These are phyloP conservation scores for Mormyrops attenuatus DNA, from an alignment of 2,797 vertebrate species.

Conservation along the genomic window DNA sequence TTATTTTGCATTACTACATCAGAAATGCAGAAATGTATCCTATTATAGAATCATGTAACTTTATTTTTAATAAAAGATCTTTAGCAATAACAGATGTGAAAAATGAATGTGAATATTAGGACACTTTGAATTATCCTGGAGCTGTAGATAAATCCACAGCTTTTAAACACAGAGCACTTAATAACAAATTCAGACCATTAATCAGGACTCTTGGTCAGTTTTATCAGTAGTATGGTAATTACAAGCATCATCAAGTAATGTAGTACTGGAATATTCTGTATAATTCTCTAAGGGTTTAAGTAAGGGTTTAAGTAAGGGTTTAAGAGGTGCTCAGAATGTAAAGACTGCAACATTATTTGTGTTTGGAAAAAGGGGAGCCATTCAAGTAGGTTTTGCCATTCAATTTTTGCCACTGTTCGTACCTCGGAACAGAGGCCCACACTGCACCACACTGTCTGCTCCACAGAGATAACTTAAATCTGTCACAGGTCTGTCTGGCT, in stretches of 20 bases:
- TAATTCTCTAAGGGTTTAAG: not conserved
- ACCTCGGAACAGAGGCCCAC: not conserved
- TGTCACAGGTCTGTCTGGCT: not conserved
- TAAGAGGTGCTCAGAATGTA: not conserved
- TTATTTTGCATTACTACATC: not conserved
- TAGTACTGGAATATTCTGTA: not conserved
- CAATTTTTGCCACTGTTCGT: conserved; percentile 11
- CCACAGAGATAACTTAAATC: conserved; percentile 32
- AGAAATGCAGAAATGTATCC: not conserved
- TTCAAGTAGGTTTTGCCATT: not conserved
- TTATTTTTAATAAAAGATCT: not conserved
- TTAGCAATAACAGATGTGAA: not conserved
- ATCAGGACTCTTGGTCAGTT: not conserved
- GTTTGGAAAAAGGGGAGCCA: not conserved
- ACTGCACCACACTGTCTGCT: not conserved
- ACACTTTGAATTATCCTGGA: not conserved
- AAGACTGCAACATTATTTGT: not conserved
- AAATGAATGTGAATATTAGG: not conserved
- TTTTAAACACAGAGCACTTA: not conserved
- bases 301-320: conserved; percentile 3
- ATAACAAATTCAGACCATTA: not conserved
- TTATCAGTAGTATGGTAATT: conserved; percentile 3
- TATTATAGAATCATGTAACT: not conserved
- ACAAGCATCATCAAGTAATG: not conserved
- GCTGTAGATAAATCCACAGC: not conserved